These are phyloP conservation scores for Nixonia krombeini DNA, from an alignment of 1,140 invertebrate species.

Conservation along the genomic window DNA sequence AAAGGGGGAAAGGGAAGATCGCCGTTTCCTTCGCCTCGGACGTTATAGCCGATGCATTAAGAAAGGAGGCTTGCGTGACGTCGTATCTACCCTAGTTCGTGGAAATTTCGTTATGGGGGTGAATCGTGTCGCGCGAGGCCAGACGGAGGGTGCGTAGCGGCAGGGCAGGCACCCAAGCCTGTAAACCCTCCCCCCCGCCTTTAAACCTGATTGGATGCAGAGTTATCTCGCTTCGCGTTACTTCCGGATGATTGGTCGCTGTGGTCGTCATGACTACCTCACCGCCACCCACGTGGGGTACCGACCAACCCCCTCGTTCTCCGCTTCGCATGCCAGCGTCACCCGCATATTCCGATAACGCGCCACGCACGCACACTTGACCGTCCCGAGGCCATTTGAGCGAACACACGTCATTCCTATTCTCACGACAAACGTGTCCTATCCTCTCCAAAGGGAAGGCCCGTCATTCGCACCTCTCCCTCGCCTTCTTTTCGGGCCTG, in stretches of 20 bases:
- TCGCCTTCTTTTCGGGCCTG: too few species aligned
- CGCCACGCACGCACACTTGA: slow-evolving; percentile 26
- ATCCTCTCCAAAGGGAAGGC: too few species aligned
- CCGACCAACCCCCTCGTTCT: slow-evolving; percentile 28
- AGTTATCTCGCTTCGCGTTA: slow-evolving; percentile 72
- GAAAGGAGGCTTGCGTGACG: slow-evolving; percentile 25
- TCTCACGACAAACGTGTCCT: too few species aligned
- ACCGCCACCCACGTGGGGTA: slow-evolving; percentile 62
- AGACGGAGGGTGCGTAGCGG: slow-evolving; percentile 53
- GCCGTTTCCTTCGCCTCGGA: too few species aligned
- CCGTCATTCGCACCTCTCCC: too few species aligned
- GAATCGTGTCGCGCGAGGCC: slow-evolving; percentile 25
- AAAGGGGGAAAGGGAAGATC: too few species aligned
- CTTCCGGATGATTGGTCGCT: slow-evolving; percentile 73
- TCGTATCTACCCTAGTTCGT: slow-evolving; percentile 43
- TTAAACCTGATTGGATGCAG: slow-evolving; percentile 73
- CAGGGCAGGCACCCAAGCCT: slow-evolving; percentile 51
- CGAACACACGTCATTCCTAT: too few species aligned
- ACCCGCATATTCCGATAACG: slow-evolving; percentile 54
- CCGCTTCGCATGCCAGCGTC: slow-evolving; percentile 34
- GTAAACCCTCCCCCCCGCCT: slow-evolving; percentile 54
- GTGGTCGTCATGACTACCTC: slow-evolving; percentile 72
- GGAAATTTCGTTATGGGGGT: slow-evolving; percentile 44
- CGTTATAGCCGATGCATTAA: slow-evolving; percentile 26
- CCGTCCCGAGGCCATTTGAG: too few species aligned